Conservation (phyloP, 2,888 invertebrate genomes). For the Fragum whitleyi region DNA sequence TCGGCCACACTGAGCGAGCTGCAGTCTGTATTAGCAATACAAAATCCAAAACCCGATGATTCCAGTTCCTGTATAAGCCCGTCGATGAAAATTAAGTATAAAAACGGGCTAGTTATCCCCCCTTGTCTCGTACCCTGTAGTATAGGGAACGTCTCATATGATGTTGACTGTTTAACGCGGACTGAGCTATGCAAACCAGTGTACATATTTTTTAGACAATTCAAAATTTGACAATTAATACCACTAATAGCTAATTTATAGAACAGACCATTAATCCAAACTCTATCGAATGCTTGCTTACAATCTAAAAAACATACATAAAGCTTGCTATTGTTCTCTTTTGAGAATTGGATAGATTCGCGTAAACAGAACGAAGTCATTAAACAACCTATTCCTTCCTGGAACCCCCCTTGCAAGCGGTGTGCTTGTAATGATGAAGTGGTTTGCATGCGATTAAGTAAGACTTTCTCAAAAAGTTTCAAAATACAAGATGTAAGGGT, state of each 20-base stretch:
- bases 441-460: not conserved
- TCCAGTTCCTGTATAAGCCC: not conserved
- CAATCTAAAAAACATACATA: conserved; percentile 25
- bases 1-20: not conserved
- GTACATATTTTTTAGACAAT: not conserved
- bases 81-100: conserved; percentile 11
- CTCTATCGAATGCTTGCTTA: conserved; percentile 25
- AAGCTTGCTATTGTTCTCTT: conserved; percentile 17
- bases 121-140: conserved; percentile 10
- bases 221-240: not conserved
- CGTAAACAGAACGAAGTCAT: conserved; percentile 19
- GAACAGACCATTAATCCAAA: conserved; percentile 26
- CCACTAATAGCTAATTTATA: conserved; percentile 7
- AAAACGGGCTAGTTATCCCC: not conserved
- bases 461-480: conserved; percentile 13
- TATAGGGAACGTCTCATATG: not conserved
- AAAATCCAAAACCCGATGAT: not conserved
- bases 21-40: not conserved
- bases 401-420: conserved; percentile 18
- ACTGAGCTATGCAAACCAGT: conserved; percentile 5
- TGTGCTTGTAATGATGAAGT: not conserved
- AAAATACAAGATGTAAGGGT: conserved; percentile 21
- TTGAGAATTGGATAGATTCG: conserved; percentile 13
- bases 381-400: not conserved
- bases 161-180: not conserved